A percentile compares a stretch with the other conserved stretches of the same genome.
These are phyloP conservation scores for Corythornis cristatus DNA, from an alignment of 2,113 vertebrate genomes.

Conservation along the genomic window DNA sequence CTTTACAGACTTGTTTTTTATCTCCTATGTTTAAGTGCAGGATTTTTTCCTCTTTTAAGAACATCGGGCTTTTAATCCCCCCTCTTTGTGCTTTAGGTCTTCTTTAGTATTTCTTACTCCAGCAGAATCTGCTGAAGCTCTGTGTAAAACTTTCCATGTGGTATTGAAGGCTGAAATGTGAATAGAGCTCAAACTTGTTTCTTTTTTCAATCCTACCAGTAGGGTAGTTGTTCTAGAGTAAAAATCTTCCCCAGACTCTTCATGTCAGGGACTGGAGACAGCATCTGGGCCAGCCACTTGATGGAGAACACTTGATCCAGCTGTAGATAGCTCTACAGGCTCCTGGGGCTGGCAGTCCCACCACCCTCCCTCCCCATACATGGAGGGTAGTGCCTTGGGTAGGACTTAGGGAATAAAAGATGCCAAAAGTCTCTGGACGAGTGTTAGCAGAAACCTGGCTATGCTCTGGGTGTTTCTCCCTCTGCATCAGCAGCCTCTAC, in stretches of 20 bases:
- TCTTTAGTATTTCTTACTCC: background rate
- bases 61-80: background rate
- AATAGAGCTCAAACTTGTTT: background rate
- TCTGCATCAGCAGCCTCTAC: background rate
- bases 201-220: background rate
- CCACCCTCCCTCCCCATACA: background rate
- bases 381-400: background rate
- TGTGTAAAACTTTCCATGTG: background rate
- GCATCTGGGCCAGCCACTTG: background rate
- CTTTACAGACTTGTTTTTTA: background rate
- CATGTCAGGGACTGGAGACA: background rate
- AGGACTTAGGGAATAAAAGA: background rate
- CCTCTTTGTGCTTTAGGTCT: background rate
- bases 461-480: fast-evolving
- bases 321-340: fast-evolving
- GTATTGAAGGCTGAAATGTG: background rate
- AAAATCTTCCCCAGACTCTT: background rate
- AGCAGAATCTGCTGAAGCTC: constrained; percentile 30
- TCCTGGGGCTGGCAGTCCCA: background rate
- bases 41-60: background rate
- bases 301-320: fast-evolving
- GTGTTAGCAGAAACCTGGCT: background rate
- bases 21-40: background rate
- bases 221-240: background rate
- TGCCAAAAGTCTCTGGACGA: background rate